Evolutionary conservation across 2,113 vertebrate species (phyloP).

Genomic region (Corvus cornix): DNA sequence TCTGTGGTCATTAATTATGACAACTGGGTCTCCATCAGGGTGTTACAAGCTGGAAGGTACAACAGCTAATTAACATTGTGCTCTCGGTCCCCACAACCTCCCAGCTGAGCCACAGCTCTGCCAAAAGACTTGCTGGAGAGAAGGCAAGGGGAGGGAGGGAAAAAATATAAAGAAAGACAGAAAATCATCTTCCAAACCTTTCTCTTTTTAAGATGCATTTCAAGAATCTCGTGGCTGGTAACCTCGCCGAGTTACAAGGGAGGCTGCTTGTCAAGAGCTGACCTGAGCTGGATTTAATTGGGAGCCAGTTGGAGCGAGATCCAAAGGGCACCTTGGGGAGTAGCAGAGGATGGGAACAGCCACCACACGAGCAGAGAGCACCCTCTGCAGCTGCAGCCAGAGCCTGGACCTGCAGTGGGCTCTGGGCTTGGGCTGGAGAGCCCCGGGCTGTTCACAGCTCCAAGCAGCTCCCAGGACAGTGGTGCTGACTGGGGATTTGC

Average conservation of each 20-base stretch:
- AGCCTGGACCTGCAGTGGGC: neutral
- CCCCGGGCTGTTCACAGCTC: neutral
- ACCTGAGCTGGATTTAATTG: conserved; percentile 45
- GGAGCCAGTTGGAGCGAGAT: neutral
- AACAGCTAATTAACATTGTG: neutral
- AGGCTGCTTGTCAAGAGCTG: conserved; percentile 52
- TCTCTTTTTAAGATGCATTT: conserved; percentile 17
- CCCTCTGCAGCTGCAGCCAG: neutral
- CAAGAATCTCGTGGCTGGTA: conserved; percentile 1
- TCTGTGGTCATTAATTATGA: neutral
- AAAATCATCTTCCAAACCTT: neutral
- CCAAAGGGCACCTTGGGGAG: conserved; percentile 13
- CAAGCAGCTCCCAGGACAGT: neutral
- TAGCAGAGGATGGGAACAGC: neutral
- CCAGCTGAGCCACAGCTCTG: neutral
- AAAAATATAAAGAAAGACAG: neutral
- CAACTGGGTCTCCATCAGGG: neutral
- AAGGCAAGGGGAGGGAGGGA: neutral
- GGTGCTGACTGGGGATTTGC: neutral
- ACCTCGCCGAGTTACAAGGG: neutral
- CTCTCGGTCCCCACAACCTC: neutral
- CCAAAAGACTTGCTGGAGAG: neutral
- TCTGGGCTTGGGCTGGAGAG: neutral
- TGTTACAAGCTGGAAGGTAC: neutral
- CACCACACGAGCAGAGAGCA: neutral